phyloP scores from a whole-genome alignment of 2,797 vertebrate species.

The Argya squamiceps region DNA sequence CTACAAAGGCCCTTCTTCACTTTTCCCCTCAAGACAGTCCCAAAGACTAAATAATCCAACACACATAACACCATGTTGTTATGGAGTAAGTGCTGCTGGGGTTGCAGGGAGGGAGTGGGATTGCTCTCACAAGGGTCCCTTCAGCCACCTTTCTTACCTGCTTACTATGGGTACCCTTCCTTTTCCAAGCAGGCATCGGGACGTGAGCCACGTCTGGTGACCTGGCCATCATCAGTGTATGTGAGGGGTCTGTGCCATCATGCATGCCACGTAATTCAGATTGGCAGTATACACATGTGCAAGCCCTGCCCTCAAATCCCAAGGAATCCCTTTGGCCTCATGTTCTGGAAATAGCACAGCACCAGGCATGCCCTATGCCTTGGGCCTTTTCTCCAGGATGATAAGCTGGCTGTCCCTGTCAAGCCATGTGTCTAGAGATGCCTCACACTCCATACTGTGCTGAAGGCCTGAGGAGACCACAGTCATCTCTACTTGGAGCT shows the following conservation, averaged over 20 bases:
- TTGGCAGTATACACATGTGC: accelerated
- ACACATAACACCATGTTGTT: accelerated
- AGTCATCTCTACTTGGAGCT: not conserved
- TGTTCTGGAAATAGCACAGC: not conserved
- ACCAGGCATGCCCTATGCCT: accelerated
- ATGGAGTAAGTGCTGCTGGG: not conserved
- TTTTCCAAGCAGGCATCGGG: accelerated
- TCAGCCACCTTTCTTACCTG: not conserved
- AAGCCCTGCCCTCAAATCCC: not conserved
- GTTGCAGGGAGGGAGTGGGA: not conserved
- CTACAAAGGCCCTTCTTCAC: not conserved
- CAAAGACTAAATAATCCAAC: not conserved
- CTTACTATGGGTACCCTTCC: not conserved
- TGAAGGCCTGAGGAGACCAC: not conserved
- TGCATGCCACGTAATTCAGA: not conserved
- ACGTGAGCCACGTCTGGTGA: not conserved
- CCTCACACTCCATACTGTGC: not conserved
- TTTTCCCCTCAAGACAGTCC: not conserved
- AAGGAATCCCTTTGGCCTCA: not conserved
- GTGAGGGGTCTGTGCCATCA: accelerated
- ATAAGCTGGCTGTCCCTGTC: not conserved
- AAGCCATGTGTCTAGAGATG: not conserved
- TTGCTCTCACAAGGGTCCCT: not conserved
- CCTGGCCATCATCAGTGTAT: not conserved
- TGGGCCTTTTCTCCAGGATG: not conserved